phyloP scores from a whole-genome alignment of 2,888 invertebrate species.

The Chydorus sphaericus region DNA sequence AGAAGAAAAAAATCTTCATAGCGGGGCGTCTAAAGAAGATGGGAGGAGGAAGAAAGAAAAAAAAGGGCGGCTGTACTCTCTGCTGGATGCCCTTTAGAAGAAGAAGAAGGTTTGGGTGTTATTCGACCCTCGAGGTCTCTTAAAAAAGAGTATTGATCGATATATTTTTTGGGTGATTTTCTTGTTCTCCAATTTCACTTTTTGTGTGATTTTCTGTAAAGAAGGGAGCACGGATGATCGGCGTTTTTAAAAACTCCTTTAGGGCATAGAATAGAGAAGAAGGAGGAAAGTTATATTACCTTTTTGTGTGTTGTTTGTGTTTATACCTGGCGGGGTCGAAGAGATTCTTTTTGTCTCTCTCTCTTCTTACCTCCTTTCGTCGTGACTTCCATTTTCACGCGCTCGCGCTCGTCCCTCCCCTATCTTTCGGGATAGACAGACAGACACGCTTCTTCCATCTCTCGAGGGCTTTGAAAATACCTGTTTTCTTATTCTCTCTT shows the following conservation, averaged over 20 bases:
- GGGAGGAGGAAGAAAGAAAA: background rate
- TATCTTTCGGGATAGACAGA: background rate
- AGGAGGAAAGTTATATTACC: background rate
- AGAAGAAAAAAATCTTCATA: no score
- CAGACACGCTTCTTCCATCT: constrained; percentile 2
- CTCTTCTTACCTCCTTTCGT: background rate
- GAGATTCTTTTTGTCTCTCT: background rate
- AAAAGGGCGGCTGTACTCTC: constrained; percentile 2
- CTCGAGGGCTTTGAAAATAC: background rate
- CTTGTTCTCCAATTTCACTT: background rate
- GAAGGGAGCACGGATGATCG: background rate
- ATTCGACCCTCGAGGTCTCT: background rate
- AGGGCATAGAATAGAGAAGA: background rate
- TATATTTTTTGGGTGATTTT: background rate
- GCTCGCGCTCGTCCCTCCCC: background rate
- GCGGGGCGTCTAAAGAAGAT: no score
- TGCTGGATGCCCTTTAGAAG: constrained; percentile 2
- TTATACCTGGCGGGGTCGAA: no score
- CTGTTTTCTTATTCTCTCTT: no score
- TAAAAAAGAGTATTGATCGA: background rate
- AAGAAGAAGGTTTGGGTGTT: background rate
- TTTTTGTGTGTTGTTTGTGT: background rate
- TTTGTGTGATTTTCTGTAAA: background rate
- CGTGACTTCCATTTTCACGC: constrained; percentile 6
- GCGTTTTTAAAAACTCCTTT: background rate